Evolutionary conservation across 2,888 invertebrate genomes (phyloP).

Genomic region (Drosophila kokeensis): DNA sequence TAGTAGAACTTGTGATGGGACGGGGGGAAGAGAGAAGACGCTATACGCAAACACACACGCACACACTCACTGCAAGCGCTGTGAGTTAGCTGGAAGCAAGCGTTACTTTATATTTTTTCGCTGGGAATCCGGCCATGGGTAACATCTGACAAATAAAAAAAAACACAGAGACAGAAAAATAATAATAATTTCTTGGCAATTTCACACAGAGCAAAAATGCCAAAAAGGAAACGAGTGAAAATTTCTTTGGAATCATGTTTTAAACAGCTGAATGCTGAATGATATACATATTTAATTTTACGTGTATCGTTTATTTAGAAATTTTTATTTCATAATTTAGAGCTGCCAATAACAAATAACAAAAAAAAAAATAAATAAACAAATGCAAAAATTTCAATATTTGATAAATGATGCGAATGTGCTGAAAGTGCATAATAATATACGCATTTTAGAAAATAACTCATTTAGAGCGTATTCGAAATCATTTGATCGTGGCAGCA

Average conservation of each 20-base stretch:
- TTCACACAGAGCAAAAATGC: constrained; percentile 39
- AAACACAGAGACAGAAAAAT: constrained; percentile 7
- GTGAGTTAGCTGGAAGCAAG: constrained; percentile 49
- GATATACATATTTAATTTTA: constrained; percentile 4
- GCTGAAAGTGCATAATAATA: constrained; percentile 27
- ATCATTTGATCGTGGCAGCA: constrained; percentile 13
- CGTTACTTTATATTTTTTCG: constrained; percentile 33
- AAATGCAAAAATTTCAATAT: constrained; percentile 1
- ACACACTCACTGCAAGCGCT: constrained; percentile 15
- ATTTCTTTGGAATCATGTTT: constrained; percentile 44
- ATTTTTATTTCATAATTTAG: constrained; percentile 41
- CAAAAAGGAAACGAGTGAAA: constrained; percentile 39
- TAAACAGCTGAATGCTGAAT: constrained; percentile 10
- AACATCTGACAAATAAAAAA: constrained; percentile 36
- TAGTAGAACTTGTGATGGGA: constrained; percentile 21
- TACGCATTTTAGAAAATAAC: constrained; percentile 32
- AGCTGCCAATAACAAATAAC: constrained; percentile 30
- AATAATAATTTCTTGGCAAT: constrained; percentile 41
- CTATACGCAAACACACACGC: constrained; percentile 19
- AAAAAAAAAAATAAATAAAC: constrained; percentile 1
- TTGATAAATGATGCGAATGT: constrained; percentile 28
- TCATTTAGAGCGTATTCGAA: constrained; percentile 20
- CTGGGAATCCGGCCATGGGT: constrained; percentile 58
- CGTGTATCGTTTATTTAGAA: constrained; percentile 24
- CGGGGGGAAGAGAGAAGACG: not conserved